Evolutionary conservation across 2,888 invertebrate genomes (phyloP).

Genomic region (Sphinx pinastri): DNA sequence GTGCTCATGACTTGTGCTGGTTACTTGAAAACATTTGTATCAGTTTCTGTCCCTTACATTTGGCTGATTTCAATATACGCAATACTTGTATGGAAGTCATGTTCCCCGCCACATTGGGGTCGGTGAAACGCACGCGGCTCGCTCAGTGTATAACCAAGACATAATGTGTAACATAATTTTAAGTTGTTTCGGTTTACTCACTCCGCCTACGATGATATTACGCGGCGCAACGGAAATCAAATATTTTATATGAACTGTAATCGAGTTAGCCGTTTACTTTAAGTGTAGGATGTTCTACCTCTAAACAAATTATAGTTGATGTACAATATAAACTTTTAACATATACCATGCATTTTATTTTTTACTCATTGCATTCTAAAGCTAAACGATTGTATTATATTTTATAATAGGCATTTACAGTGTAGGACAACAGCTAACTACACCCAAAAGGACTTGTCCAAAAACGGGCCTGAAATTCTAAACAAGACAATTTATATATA

Average conservation of each 20-base stretch:
- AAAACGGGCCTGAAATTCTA: too few species aligned
- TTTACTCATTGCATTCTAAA: neutral
- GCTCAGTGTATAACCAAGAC: conserved; percentile 18
- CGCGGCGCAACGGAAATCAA: conserved; percentile 67
- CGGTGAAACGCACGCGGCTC: conserved; percentile 21
- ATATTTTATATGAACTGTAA: conserved; percentile 70
- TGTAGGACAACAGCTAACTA: too few species aligned
- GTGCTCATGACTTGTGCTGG: too few species aligned
- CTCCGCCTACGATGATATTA: conserved; percentile 79
- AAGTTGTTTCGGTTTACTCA: conserved; percentile 61
- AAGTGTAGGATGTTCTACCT: conserved; percentile 83
- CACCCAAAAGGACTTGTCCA: too few species aligned
- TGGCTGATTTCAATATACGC: too few species aligned
- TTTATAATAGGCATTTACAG: neutral
- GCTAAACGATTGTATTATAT: neutral
- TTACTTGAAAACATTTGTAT: too few species aligned
- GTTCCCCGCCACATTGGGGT: neutral
- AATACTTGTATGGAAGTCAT: too few species aligned
- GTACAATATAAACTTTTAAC: conserved; percentile 83
- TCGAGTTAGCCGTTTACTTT: conserved; percentile 78
- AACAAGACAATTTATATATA: too few species aligned
- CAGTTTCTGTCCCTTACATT: too few species aligned
- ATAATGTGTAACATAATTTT: conserved; percentile 39
- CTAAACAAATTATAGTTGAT: conserved; percentile 83
- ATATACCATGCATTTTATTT: conserved; percentile 57